Conservation (phyloP, 2,113 vertebrate species). For the Nannobrachium achirus region DNA sequence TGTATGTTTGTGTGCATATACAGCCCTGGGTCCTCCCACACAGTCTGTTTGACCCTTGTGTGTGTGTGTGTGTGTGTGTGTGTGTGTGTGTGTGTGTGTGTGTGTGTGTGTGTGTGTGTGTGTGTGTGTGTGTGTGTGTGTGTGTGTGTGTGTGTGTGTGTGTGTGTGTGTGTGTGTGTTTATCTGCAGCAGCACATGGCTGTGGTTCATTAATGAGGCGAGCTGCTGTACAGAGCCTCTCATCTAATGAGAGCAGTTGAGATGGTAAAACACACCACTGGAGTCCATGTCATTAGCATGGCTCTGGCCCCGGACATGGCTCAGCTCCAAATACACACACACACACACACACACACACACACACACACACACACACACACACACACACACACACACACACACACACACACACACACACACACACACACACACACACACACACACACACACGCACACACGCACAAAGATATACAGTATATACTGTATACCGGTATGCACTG, state of each 20-base stretch:
- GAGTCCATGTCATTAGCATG: constrained; percentile 74
- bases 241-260: constrained; percentile 98
- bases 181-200: constrained; percentile 93
- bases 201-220: constrained; percentile 94
- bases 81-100: constrained; percentile 45
- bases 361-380: constrained; percentile 41
- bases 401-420: constrained; percentile 1
- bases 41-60: constrained; percentile 70
- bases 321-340: constrained; percentile 58
- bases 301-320: constrained; percentile 63
- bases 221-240: constrained; percentile 87
- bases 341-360: constrained; percentile 39
- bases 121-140: constrained; percentile 44
- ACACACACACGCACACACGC: not conserved
- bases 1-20: constrained; percentile 36
- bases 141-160: constrained; percentile 32
- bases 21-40: constrained; percentile 68
- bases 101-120: constrained; percentile 42
- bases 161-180: constrained; percentile 49
- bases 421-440: constrained; percentile 3
- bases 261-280: constrained; percentile 86
- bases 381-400: not conserved
- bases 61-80: constrained; percentile 62
- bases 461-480: not conserved
- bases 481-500: too few relatives aligned